These are phyloP conservation scores for Vannuccia rotundouncinata DNA, from an alignment of 2,888 invertebrate species.

Conservation along the genomic window DNA sequence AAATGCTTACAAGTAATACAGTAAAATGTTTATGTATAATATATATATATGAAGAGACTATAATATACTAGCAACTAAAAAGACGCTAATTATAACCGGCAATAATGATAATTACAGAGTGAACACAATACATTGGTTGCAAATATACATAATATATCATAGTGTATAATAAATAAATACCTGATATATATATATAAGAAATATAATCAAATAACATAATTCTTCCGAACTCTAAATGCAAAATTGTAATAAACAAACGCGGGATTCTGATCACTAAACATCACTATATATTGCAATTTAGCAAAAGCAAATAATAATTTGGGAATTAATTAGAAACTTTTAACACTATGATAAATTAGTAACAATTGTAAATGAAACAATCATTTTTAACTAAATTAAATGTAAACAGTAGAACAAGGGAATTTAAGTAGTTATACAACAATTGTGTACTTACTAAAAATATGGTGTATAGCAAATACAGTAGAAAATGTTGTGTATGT, in stretches of 20 bases:
- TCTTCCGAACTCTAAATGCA: not conserved
- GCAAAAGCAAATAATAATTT: too few relatives aligned
- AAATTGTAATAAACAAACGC: not conserved
- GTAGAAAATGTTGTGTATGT: too few relatives aligned
- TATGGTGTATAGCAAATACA: too few relatives aligned
- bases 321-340: too few relatives aligned
- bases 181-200: too few relatives aligned
- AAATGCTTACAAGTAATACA: not conserved
- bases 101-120: not conserved
- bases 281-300: too few relatives aligned
- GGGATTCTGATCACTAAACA: not conserved
- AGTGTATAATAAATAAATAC: not conserved
- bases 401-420: too few relatives aligned
- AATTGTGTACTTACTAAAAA: too few relatives aligned
- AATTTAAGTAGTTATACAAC: too few relatives aligned
- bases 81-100: not conserved
- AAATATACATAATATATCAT: not conserved
- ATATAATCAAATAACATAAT: not conserved
- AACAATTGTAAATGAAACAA: too few relatives aligned
- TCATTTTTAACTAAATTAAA: too few relatives aligned
- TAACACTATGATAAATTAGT: not conserved
- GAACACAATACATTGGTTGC: not conserved
- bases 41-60: slow-evolving; percentile 1
- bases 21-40: not conserved
- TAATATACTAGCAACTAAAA: slow-evolving; percentile 1